Conservation (phyloP, 2,888 invertebrate species). For the Hyalella azteca region DNA sequence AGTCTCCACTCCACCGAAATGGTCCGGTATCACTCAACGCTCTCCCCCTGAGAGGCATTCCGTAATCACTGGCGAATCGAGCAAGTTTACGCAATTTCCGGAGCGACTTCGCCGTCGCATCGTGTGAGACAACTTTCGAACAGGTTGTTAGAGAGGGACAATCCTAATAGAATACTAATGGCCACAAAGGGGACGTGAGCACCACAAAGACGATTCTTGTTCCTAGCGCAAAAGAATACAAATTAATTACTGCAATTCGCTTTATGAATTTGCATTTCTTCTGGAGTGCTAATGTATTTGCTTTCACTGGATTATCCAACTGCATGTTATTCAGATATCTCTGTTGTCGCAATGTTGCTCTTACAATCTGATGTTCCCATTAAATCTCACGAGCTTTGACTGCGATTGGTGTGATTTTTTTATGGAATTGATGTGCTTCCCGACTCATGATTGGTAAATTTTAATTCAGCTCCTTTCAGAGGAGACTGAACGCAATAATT, state of each 20-base stretch:
- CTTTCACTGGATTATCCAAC: too few species aligned
- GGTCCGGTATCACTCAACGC: neutral
- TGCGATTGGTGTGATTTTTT: too few species aligned
- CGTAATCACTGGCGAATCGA: constrained; percentile 24
- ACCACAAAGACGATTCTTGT: constrained; percentile 13
- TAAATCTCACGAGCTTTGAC: too few species aligned
- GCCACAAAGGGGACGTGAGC: constrained; percentile 27
- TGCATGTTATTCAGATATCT: too few species aligned
- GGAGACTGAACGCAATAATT: too few species aligned
- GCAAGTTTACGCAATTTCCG: constrained; percentile 32
- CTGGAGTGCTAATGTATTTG: too few species aligned
- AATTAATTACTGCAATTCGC: neutral
- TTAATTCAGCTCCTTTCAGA: too few species aligned
- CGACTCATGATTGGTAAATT: too few species aligned
- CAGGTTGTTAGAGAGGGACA: constrained; percentile 36
- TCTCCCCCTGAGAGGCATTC: neutral
- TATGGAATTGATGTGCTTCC: too few species aligned
- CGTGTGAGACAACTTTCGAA: constrained; percentile 24
- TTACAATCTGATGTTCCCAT: too few species aligned
- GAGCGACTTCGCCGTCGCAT: constrained; percentile 6
- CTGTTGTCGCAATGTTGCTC: too few species aligned
- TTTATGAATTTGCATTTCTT: neutral
- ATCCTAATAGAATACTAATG: constrained; percentile 37
- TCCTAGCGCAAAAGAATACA: neutral
- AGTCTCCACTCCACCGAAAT: neutral